Evolutionary conservation across 2,797 vertebrate species (phyloP), one percentile per base, ranked within the genome.

Genomic region (Sebastes glaucus): DNA sequence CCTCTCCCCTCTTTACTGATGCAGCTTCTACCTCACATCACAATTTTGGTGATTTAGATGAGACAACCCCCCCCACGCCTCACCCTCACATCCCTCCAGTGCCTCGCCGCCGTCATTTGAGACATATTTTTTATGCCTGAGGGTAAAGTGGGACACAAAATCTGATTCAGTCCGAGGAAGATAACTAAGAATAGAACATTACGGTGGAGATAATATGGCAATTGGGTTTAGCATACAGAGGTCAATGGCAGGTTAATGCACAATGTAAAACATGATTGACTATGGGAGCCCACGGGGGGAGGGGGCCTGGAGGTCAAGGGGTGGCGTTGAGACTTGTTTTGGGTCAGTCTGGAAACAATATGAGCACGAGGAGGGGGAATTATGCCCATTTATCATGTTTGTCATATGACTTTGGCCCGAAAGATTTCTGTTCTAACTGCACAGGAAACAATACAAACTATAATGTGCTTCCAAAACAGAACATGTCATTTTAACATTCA

Each of bases 161-260:
- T 90, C 82, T 71, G 87, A 90, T 93, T 92, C 83, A 81, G 82
- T 75, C 72, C 68, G 7, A 33, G 74, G 76, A 80, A 83, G 88
- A 91, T 82, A 89, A 90, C 87, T 90, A 83, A 86, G 84, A 89
- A 80, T 27, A 85, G 87, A 84, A 85, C 89, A 92, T 91, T 90
- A 91, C 63, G 23, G 68, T 75, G 72, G 74, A 89, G 84, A 93
- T 94, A 90, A 94, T 92, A 85, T 81, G 83, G 85, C 89, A 91
- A 91, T 91, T 91, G 89, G 77, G 84, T 93, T 94, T 92, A 93
- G 91, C 93, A 93, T 93, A 80, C 67, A 87, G 90, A 88, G 93
- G 93, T 94, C 93, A 94, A 81, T 81, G 85, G 87, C 84, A 85
- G 94, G 92, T 92, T 94, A 94, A 94, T 94, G 93, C 83, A 80